Evolutionary conservation across 2,113 vertebrate species (phyloP), one percentile per base, ranked within the genome.

Genomic region (Nipponia nippon): DNA sequence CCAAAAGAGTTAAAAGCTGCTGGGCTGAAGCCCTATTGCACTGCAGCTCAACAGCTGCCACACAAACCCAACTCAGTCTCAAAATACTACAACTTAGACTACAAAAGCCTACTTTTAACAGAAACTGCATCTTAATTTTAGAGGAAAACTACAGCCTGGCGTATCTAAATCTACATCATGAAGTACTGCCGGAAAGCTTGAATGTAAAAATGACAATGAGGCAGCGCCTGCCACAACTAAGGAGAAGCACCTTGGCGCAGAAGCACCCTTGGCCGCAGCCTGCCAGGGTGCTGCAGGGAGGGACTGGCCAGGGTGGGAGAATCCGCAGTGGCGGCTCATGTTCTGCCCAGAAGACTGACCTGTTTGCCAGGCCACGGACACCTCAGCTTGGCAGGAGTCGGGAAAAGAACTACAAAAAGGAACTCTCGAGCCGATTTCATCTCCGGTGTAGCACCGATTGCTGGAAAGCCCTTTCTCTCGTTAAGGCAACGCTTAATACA

Each of bases 151-250:
- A 65, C 6, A 25, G 42, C 29, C 15, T 75, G 81, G 18, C 1
- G 0, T 30, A 27, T 18, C 44, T 63, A 1, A 20, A 25, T 10
- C 13, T 44, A 29, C 20, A 21, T 7, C 14, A 30, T 1, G 0
- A 14, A 36, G 50, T 2, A 27, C 49, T 50, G 62, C 56, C 56
- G 87, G 53, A 63, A 59, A 80, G 58, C 58, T 5, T 11, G 53
- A 67, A 34, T 6, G 67, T 52, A 55, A 50, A n/a, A 73, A 3
- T 4, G 47, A 79, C 18, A 14, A 29, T 44, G 80, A 72, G 63
- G 67, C 72, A 44, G 26, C 0, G 19, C 19, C 58, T 73, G 77
- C 63, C 49, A 22, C 62, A 42, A 5, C 20, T 25, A 13, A 27
- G 61, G 22, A 59, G 77, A 25, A 44, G 47, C 52, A 5, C 9